These are phyloP conservation scores for Dugesia japonica DNA, from an alignment of 2,888 invertebrate genomes.

Conservation along the genomic window DNA sequence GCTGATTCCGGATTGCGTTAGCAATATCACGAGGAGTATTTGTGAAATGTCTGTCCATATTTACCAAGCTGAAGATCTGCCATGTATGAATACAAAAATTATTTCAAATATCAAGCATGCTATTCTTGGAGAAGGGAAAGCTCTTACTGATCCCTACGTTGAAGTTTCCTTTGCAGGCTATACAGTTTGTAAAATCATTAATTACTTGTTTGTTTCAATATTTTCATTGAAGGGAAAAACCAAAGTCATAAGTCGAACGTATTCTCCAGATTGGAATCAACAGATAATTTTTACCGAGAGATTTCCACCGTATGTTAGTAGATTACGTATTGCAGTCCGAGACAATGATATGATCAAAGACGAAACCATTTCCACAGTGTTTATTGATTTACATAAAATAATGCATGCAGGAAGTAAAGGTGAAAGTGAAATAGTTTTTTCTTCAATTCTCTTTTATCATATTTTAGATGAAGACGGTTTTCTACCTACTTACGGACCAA, in stretches of 20 bases:
- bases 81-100: conserved; percentile 24
- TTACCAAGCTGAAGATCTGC: conserved; percentile 28
- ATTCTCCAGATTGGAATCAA: conserved; percentile 29
- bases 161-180: conserved; percentile 26
- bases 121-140: not conserved
- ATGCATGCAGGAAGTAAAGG: conserved; percentile 20
- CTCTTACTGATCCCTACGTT: conserved; percentile 2
- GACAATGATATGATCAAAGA: conserved; percentile 17
- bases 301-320: conserved; percentile 24
- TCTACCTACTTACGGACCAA: not conserved
- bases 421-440: too few species aligned
- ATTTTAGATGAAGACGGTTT: not conserved
- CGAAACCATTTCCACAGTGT: conserved; percentile 12
- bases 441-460: too few species aligned
- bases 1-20: not conserved
- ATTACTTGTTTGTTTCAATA: not conserved
- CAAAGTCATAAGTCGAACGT: conserved; percentile 8
- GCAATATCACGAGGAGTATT: not conserved
- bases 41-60: conserved; percentile 23
- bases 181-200: not conserved
- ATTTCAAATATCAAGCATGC: not conserved
- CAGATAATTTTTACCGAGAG: conserved; percentile 22
- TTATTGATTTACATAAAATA: conserved; percentile 27
- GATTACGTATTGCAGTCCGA: conserved; percentile 17
- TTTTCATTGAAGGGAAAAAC: not conserved